Base-by-base conservation (phyloP, 2,888 invertebrate species). In the Eupithecia insigniata region DNA sequence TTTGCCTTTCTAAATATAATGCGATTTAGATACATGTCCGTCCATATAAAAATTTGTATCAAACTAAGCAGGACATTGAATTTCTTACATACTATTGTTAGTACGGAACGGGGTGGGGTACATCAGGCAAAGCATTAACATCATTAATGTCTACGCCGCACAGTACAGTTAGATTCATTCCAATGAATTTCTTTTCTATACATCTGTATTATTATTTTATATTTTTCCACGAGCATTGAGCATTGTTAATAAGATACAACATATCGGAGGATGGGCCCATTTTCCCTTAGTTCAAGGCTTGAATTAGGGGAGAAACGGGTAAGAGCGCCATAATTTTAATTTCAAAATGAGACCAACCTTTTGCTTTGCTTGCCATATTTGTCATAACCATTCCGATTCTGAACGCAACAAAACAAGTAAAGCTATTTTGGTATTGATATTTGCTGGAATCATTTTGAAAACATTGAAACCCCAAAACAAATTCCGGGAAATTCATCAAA, bases 211-310 rank as follows among this genome's bases (percentile, higher is more conserved):
- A n/a, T 18, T 34, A 18, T 0, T 55, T 55, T 46, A 22, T 28
- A 61, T 67, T 68, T 68, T 64, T 60, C 64, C 75, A 79, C 75
- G 80, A 75, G 80, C 83, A 83, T 81, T 78, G 81, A 80, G 80
- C 73, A 76, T 79, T 80, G 81, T 81, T 85, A 83, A 84, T 86
- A 83, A 83, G 74, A 80, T 80, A 74, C 77, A 32, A 80, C 78
- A 77, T 75, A 81, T 78, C 69, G 76, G 67, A 64, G 60, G 67
- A 67, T 72, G 69, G 71, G 34, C 55, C 55, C 55, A 55, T 55
- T 26, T 12, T 4, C 26, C 4, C 55, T 26, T 55, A 14, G 26
- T 69, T 73, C 71, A 66, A 43, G 70, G 22, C 69, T 43, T 67
- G 67, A 66, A 73, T 69, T 73, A 76, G 65, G 72, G 72, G 71